Conservation (phyloP, 2,113 vertebrate species). For the Pardalotus punctatus region DNA sequence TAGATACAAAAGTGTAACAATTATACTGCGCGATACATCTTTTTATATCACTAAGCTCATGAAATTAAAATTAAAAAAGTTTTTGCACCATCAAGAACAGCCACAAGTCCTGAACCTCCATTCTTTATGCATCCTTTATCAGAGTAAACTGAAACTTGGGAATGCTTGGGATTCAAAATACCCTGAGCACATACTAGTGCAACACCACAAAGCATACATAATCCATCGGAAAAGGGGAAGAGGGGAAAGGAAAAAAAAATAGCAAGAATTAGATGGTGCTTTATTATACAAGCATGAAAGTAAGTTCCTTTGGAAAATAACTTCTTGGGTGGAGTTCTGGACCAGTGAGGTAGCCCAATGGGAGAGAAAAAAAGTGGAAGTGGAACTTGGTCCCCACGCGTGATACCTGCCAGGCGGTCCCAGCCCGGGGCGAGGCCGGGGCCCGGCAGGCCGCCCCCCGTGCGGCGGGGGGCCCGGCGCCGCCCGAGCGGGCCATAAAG, state of each 20-base stretch:
- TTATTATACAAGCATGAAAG: slow-evolving; percentile 68
- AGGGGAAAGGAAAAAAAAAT: background rate
- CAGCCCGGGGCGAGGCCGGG: background rate
- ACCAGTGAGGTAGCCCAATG: slow-evolving; percentile 78
- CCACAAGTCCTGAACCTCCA: slow-evolving; percentile 64
- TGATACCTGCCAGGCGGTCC: background rate
- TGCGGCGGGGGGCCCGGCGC: background rate
- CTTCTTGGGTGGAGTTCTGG: slow-evolving; percentile 73
- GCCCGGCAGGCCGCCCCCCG: background rate
- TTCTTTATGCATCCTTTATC: slow-evolving; percentile 61
- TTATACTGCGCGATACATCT: slow-evolving; percentile 64
- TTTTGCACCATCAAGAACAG: slow-evolving; percentile 67
- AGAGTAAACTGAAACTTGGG: slow-evolving; percentile 67
- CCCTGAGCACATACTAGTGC: slow-evolving; percentile 78
- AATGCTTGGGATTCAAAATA: slow-evolving; percentile 74
- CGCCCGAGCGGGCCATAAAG: slow-evolving; percentile 62
- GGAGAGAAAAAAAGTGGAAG: slow-evolving; percentile 39
- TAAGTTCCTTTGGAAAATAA: slow-evolving; percentile 74
- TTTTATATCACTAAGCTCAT: slow-evolving; percentile 68
- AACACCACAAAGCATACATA: slow-evolving; percentile 61
- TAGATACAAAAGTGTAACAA: slow-evolving; percentile 72
- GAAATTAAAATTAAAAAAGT: slow-evolving; percentile 28
- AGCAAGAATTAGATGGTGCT: slow-evolving; percentile 52
- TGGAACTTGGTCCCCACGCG: slow-evolving; percentile 52
- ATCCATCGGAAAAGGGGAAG: background rate